These are phyloP conservation scores for Enteromius thamalakanensis DNA, from an alignment of 2,797 vertebrate genomes.

Conservation along the genomic window DNA sequence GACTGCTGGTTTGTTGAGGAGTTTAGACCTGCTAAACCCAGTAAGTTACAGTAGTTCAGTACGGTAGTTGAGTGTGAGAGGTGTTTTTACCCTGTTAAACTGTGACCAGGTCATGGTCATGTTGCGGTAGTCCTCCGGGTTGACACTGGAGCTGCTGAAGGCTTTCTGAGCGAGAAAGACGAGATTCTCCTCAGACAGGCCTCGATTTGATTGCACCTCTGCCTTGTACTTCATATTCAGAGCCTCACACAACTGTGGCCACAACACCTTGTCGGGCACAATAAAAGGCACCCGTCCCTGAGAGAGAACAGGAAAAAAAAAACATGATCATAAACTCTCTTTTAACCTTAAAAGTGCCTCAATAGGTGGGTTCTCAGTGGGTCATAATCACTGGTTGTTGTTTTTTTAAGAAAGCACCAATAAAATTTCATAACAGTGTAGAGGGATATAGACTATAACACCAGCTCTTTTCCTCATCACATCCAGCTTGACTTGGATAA, in stretches of 20 bases:
- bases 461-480: neutral
- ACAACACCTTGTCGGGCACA: conserved; percentile 91
- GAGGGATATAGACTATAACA: neutral
- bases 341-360: neutral
- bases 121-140: conserved; percentile 87
- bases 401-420: neutral
- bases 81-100: conserved; percentile 87
- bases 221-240: conserved; percentile 98
- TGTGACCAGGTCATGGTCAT: conserved; percentile 95
- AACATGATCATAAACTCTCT: neutral
- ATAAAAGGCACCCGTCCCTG: conserved; percentile 92
- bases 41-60: neutral
- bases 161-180: conserved; percentile 95
- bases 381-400: neutral
- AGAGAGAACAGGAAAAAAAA: neutral
- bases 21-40: neutral
- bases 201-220: conserved; percentile 91
- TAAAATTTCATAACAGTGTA: neutral
- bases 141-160: conserved; percentile 86
- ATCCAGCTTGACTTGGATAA: neutral
- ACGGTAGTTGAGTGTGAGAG: neutral
- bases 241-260: conserved; percentile 92
- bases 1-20: too few relatives aligned
- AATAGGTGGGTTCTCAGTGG: neutral
- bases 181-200: conserved; percentile 93